These are phyloP conservation scores for Vanacampus margaritifer DNA, from an alignment of 2,113 vertebrate genomes.

Conservation along the genomic window DNA sequence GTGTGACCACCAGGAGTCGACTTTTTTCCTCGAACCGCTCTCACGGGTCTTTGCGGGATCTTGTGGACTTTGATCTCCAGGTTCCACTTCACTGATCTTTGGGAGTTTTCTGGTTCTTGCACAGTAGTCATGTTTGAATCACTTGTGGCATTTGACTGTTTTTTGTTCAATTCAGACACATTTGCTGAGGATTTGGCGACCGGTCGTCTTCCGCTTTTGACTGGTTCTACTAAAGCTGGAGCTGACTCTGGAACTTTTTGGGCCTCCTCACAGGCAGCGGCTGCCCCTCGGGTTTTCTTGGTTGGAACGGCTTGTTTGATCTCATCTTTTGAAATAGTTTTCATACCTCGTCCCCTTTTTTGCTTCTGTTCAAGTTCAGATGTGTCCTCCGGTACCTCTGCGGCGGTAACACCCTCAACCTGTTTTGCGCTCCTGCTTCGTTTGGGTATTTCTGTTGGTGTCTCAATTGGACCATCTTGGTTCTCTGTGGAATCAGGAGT, in stretches of 20 bases:
- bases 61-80: conserved; percentile 21
- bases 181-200: conserved; percentile 22
- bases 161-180: background rate
- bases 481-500: conserved; percentile 9
- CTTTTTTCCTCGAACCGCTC: conserved; percentile 37
- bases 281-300: conserved; percentile 42
- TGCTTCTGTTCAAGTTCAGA: conserved; percentile 4
- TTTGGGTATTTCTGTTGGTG: conserved; percentile 35
- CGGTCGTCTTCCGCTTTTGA: conserved; percentile 31
- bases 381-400: conserved; percentile 5
- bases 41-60: conserved; percentile 32
- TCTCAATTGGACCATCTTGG: conserved; percentile 16
- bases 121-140: background rate
- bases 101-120: conserved; percentile 20
- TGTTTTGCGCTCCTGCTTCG: conserved; percentile 24
- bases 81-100: conserved; percentile 50
- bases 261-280: background rate
- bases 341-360: conserved; percentile 26
- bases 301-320: conserved; percentile 17
- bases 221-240: conserved; percentile 13
- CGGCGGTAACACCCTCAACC: conserved; percentile 2
- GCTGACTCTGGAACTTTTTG: conserved; percentile 1
- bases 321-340: conserved; percentile 14
- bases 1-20: conserved; percentile 18
- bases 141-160: conserved; percentile 4